A percentile compares a stretch with the other conserved stretches of the same genome.
Evolutionary conservation across 2,797 vertebrate species (phyloP).

Genomic region (Buphagus erythrorhynchus): DNA sequence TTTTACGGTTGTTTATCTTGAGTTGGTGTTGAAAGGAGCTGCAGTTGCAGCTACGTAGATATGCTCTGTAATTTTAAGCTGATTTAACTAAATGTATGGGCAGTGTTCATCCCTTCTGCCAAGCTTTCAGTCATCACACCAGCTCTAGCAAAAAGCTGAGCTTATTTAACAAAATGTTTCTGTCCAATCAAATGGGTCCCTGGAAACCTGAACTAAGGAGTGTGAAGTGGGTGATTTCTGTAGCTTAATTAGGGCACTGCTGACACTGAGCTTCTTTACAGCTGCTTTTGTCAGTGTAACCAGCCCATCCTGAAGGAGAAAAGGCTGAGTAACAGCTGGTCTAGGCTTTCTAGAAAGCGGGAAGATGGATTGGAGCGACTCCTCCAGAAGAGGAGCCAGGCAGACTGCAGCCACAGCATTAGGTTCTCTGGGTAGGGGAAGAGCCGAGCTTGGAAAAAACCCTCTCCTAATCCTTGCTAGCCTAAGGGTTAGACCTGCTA

Average conservation of each 20-base stretch:
- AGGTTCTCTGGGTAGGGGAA: not conserved
- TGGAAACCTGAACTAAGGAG: not conserved
- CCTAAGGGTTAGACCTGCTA: not conserved
- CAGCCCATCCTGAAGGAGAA: not conserved
- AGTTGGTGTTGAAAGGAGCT: not conserved
- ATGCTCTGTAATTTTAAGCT: not conserved
- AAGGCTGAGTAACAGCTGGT: not conserved
- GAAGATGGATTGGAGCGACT: not conserved
- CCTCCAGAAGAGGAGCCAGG: not conserved
- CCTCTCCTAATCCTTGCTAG: not conserved
- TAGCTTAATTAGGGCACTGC: not conserved
- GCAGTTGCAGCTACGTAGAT: not conserved
- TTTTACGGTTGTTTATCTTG: not conserved
- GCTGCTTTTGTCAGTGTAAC: not conserved
- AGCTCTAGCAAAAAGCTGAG: not conserved
- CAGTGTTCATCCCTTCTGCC: rapidly evolving
- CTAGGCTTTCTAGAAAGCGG: not conserved
- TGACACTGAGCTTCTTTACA: not conserved
- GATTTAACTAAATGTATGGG: not conserved
- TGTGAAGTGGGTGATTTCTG: not conserved
- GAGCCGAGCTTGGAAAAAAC: not conserved
- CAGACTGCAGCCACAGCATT: rapidly evolving
- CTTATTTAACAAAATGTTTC: not conserved
- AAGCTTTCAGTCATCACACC: rapidly evolving
- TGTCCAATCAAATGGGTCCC: rapidly evolving